These are phyloP conservation scores for Sardinella longiceps DNA, from an alignment of 2,797 vertebrate genomes.

Conservation along the genomic window DNA sequence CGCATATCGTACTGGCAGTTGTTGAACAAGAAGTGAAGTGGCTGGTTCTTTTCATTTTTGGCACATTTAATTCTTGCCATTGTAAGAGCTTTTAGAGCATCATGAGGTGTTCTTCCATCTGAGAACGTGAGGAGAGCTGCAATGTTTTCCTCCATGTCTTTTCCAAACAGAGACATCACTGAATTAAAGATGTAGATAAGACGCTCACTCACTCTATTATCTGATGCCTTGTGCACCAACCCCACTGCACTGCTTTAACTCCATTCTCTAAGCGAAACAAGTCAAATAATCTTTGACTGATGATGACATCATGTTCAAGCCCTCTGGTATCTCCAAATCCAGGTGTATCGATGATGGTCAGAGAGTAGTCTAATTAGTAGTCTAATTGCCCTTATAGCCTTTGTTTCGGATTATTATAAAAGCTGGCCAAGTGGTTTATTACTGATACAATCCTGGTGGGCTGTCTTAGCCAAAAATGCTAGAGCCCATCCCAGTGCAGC, in stretches of 20 bases:
- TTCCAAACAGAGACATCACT: background rate
- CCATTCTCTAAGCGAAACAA: slow-evolving; percentile 26
- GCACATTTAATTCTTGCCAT: slow-evolving; percentile 15
- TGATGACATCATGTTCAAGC: background rate
- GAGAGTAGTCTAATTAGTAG: no score
- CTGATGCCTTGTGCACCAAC: slow-evolving; percentile 7
- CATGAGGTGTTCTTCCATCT: background rate
- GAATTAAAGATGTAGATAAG: slow-evolving; percentile 41
- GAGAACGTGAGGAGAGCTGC: slow-evolving; percentile 37
- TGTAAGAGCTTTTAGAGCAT: slow-evolving; percentile 28
- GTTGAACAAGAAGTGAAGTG: slow-evolving; percentile 44
- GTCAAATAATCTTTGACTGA: slow-evolving; percentile 1
- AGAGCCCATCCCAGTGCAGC: no score
- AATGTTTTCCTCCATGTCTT: slow-evolving; percentile 42
- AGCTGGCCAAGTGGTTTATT: no score
- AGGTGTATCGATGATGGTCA: background rate
- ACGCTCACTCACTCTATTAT: background rate
- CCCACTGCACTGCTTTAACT: slow-evolving; percentile 26
- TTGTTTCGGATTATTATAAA: no score
- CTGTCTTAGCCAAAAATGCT: no score
- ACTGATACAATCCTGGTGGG: no score
- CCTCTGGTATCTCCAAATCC: slow-evolving; percentile 30
- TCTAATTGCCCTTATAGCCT: no score
- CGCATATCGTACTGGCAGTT: slow-evolving; percentile 31
- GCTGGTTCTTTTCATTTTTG: slow-evolving; percentile 26